Percentiles rank a stretch among this genome's conserved stretches.
These are phyloP conservation scores for Drosophila bifasciata DNA, from an alignment of 1,140 invertebrate genomes.

Conservation along the genomic window DNA sequence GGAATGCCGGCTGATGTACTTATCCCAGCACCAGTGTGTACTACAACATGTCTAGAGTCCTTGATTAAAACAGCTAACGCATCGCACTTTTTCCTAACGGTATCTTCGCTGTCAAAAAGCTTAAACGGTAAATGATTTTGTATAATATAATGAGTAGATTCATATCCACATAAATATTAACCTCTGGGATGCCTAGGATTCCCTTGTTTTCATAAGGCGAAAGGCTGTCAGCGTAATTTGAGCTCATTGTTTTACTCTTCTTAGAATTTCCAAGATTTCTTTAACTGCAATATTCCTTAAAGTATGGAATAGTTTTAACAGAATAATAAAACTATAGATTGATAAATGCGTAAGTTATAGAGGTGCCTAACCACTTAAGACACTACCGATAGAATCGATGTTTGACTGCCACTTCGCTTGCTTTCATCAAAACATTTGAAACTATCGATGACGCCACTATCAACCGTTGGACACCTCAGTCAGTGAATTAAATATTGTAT, in stretches of 20 bases:
- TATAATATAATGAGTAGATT: not conserved
- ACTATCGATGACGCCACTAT: too few relatives aligned
- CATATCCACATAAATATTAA: constrained; percentile 79
- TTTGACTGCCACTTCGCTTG: too few relatives aligned
- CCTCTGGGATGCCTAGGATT: constrained; percentile 94
- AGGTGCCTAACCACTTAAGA: too few relatives aligned
- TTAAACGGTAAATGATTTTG: constrained; percentile 70
- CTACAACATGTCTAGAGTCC: constrained; percentile 92
- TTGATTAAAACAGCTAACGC: constrained; percentile 90
- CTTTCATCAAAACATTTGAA: too few relatives aligned
- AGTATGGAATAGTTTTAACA: too few relatives aligned
- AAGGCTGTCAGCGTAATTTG: constrained; percentile 97
- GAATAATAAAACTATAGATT: accelerated
- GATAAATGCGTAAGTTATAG: too few relatives aligned
- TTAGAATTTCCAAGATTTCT: not conserved
- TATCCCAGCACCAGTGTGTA: constrained; percentile 98
- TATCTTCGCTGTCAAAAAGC: constrained; percentile 91
- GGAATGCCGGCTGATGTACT: constrained; percentile 99
- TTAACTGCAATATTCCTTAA: too few relatives aligned
- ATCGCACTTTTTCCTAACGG: constrained; percentile 91
- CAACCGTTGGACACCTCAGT: too few relatives aligned
- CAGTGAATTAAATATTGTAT: too few relatives aligned
- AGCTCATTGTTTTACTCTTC: constrained; percentile 66
- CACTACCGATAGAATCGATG: too few relatives aligned
- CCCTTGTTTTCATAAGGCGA: constrained; percentile 98